A percentile compares a stretch with the other conserved stretches of the same genome.
Conservation (phyloP, 2,888 invertebrate species). For the Campoplex nolae region DNA sequence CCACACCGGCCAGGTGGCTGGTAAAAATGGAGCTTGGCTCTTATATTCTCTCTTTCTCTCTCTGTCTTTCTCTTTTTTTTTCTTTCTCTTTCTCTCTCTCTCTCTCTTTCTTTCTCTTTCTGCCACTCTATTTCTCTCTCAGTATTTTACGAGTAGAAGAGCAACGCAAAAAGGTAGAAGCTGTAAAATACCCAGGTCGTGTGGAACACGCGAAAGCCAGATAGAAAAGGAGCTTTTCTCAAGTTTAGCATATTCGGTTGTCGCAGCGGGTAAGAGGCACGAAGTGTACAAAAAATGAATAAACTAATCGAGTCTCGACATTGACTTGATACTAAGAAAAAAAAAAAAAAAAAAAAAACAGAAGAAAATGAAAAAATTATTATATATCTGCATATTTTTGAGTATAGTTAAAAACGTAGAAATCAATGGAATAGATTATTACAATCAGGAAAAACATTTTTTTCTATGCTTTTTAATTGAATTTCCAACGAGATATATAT, state of each 20-base stretch:
- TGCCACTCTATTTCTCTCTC: neutral
- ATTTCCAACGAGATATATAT: neutral
- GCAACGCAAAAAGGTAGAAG: conserved; percentile 1
- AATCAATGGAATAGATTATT: neutral
- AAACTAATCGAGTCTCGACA: conserved; percentile 69
- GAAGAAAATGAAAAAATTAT: conserved; percentile 47
- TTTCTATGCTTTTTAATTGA: neutral
- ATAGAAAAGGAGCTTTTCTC: conserved; percentile 46
- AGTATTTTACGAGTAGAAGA: neutral
- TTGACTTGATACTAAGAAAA: conserved; percentile 47
- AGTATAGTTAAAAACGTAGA: neutral
- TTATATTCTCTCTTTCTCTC: conserved; percentile 17
- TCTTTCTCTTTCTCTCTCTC: neutral
- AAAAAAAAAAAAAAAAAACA: conserved; percentile 17
- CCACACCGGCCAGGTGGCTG: conserved; percentile 63
- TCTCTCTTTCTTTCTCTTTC: neutral
- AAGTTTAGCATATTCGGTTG: conserved; percentile 40
- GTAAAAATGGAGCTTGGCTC: conserved; percentile 62
- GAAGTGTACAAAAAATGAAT: conserved; percentile 59
- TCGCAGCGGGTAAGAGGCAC: conserved; percentile 65
- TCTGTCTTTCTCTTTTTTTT: neutral
- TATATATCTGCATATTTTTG: conserved; percentile 62
- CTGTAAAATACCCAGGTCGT: conserved; percentile 49
- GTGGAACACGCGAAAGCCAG: conserved; percentile 24
- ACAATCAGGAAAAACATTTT: neutral